Base-by-base conservation (phyloP, 2,888 invertebrate species). In the Sialis lutaria region DNA sequence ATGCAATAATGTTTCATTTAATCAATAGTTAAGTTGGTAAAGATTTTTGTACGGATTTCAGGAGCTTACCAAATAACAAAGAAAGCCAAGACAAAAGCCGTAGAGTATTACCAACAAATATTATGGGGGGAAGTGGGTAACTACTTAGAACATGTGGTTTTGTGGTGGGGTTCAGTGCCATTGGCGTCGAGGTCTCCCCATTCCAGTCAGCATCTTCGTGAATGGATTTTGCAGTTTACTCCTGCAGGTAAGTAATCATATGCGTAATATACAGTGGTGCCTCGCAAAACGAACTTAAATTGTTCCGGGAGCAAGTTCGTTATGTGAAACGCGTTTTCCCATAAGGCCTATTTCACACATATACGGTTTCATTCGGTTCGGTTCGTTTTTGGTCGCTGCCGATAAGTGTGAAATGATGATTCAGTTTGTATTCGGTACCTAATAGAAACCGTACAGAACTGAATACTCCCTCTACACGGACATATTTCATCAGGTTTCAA, bases 111-210 rank as follows among this genome's bases (percentile, higher is more conserved):
- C 57, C 79, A 82, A 55, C 77, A 80, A 58, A 74, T 80, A 47
- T 65, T 86, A 32, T 89, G 88, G 88, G 80, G 82, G 0, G 80
- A 85, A 57, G 82, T 86, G 1, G 87, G 87, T 2, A 79, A 79
- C 50, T 81, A 78, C 56, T 67, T 86, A 44, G 86, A 88, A 58
- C 87, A 89, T 57, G 77, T 86, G 13, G 73, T 88, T 22, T 67
- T 89, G 1, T 89, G 88, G 89, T 87, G 87, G 86, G 80, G 82
- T 2, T 69, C 78, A 8, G 79, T 77, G 51, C 82, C 84, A 1
- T 64, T 85, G 40, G 79, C 82, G 9, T 74, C 76, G 48, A 73
- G 77, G 53, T 70, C 76, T 22, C 75, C 76, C 12, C 72, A 71
- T 55, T 74, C 74, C 4, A 74, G 75, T 55, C 77, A 78, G 63